Conservation (phyloP, 2,797 vertebrate species). For the Lutjanus argentimaculatus region DNA sequence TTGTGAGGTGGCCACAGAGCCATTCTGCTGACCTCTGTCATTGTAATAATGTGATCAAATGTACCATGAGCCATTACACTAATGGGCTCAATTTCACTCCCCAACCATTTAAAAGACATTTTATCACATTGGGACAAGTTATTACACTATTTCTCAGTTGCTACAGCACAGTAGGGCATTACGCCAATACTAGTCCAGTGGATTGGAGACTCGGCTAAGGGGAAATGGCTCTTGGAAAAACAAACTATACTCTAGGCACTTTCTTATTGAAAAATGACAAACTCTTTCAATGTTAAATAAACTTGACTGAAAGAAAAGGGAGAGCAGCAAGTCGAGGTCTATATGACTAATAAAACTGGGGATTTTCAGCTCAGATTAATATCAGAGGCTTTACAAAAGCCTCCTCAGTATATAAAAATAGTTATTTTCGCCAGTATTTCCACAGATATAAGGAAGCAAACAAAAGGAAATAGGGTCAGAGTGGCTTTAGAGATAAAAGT, state of each 20-base stretch:
- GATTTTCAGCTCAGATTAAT: not conserved
- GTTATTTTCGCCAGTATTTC: conserved; percentile 3
- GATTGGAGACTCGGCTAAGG: conserved; percentile 5
- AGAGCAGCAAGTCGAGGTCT: conserved; percentile 3
- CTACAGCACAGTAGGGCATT: not conserved
- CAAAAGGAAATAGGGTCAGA: not conserved
- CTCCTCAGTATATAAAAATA: not conserved
- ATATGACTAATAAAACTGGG: conserved; percentile 6
- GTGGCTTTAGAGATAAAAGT: conserved; percentile 7
- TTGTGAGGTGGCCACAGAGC: not conserved
- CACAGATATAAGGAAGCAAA: not conserved
- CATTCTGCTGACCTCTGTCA: not conserved
- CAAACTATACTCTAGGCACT: conserved; percentile 1
- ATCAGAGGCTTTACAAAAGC: conserved; percentile 19
- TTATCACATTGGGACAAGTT: not conserved
- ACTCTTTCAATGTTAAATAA: conserved; percentile 20
- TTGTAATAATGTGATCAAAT: not conserved
- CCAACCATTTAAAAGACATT: conserved; percentile 3
- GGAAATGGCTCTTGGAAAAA: conserved; percentile 17
- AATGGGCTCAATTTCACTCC: not conserved
- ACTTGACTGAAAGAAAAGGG: not conserved
- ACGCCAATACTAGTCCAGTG: not conserved
- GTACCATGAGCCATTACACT: not conserved
- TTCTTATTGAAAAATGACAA: conserved; percentile 6
- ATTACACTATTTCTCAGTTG: conserved; percentile 12